phyloP scores from a whole-genome alignment of 37 sponge, comb jelly and placozoan species.

The Amphimedon queenslandica region DNA sequence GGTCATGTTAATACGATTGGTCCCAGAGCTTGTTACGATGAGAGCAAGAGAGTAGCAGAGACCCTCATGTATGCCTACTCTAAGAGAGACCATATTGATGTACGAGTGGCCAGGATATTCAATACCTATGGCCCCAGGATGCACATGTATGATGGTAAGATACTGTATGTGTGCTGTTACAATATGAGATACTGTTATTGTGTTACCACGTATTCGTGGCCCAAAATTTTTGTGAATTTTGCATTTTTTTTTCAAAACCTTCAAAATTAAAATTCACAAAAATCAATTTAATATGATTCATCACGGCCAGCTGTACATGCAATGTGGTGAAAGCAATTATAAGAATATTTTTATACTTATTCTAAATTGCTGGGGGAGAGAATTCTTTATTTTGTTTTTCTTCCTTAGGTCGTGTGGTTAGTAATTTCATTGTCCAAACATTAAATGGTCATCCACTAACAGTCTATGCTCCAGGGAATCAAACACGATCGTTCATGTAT shows the following conservation, averaged over 20 bases:
- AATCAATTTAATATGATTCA: no score
- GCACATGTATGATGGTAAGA: slow-evolving; percentile 92
- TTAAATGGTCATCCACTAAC: slow-evolving; percentile 71
- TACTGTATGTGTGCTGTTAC: no score
- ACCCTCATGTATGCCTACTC: slow-evolving; percentile 89
- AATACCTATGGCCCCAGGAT: slow-evolving; percentile 95
- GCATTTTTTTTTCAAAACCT: no score
- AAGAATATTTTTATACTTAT: no score
- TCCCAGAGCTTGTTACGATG: slow-evolving; percentile 97
- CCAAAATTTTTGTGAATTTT: neutral
- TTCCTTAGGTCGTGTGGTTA: slow-evolving; percentile 86
- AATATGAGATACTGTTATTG: no score
- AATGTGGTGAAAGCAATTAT: no score
- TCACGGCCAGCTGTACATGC: no score
- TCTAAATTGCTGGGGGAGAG: no score
- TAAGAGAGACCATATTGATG: slow-evolving; percentile 81
- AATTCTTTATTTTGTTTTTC: neutral
- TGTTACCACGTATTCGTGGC: no score
- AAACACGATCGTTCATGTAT: slow-evolving; percentile 93
- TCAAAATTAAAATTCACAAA: no score
- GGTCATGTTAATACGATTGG: slow-evolving; percentile 94
- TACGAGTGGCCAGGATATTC: slow-evolving; percentile 93
- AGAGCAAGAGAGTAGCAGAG: slow-evolving; percentile 93
- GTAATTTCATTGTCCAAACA: slow-evolving; percentile 93
- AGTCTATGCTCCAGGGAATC: slow-evolving; percentile 68